Evolutionary conservation across 2,888 invertebrate species (phyloP).

Genomic region (Drosophila gaucha): DNA sequence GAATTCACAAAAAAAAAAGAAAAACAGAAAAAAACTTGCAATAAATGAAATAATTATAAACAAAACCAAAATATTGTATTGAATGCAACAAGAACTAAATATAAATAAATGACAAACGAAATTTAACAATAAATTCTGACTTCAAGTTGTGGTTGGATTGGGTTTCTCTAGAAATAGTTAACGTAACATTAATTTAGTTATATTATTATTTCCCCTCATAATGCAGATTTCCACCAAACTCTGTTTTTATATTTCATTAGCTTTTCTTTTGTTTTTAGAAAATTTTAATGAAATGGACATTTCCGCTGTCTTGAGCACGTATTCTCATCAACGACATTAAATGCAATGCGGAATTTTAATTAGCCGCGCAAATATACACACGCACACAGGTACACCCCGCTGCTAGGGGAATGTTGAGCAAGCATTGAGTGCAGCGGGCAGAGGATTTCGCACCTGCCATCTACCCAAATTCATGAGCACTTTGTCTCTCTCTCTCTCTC

Average conservation of each 20-base stretch:
- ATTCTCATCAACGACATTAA: slow-evolving; percentile 74
- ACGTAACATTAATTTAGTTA: neutral
- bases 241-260: neutral
- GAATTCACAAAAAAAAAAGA: slow-evolving; percentile 13
- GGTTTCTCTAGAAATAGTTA: neutral
- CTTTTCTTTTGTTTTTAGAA: slow-evolving; percentile 31
- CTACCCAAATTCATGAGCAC: slow-evolving; percentile 4
- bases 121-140: slow-evolving; percentile 19
- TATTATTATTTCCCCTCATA: neutral
- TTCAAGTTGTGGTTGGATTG: neutral
- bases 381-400: slow-evolving; percentile 20
- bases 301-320: slow-evolving; percentile 76
- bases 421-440: neutral
- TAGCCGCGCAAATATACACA: slow-evolving; percentile 56
- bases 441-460: neutral
- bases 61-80: slow-evolving; percentile 49
- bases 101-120: slow-evolving; percentile 47
- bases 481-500: too few species aligned
- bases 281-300: slow-evolving; percentile 76
- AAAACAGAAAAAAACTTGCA: slow-evolving; percentile 26
- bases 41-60: slow-evolving; percentile 55
- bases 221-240: too few species aligned
- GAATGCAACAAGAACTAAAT: slow-evolving; percentile 46
- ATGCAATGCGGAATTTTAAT: slow-evolving; percentile 78
- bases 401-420: too few species aligned